Percentiles rank a stretch among this genome's conserved stretches.
Conservation (phyloP, 2,888 invertebrate genomes). For the Oscheius sp. region DNA sequence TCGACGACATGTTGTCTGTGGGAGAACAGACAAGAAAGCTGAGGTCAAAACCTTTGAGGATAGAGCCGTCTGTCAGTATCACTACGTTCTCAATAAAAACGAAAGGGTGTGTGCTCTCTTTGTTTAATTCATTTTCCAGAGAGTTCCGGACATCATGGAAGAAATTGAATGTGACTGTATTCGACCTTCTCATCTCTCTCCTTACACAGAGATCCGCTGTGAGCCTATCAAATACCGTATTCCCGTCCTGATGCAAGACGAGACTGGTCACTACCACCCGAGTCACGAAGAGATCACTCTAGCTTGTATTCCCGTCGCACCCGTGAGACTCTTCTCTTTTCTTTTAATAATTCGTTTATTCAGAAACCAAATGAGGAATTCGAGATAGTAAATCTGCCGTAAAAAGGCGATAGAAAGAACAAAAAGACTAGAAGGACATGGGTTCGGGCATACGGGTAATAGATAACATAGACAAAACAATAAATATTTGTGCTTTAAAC, state of each 20-base stretch:
- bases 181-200: conserved; percentile 41
- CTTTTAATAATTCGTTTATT: too few relatives aligned
- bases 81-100: conserved; percentile 33
- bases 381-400: conserved; percentile 11
- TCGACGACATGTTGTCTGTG: conserved; percentile 40
- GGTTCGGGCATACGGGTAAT: background rate
- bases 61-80: conserved; percentile 37
- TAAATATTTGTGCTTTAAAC: background rate
- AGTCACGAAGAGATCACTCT: conserved; percentile 36
- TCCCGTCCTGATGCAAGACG: conserved; percentile 34
- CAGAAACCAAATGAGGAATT: conserved; percentile 24
- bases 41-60: conserved; percentile 30
- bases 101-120: conserved; percentile 20
- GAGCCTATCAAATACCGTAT: conserved; percentile 39
- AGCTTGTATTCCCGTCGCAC: conserved; percentile 37
- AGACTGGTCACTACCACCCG: conserved; percentile 10
- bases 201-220: conserved; percentile 41
- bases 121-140: conserved; percentile 30
- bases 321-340: conserved; percentile 30
- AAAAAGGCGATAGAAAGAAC: background rate
- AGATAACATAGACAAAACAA: background rate
- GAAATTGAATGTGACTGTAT: conserved; percentile 38
- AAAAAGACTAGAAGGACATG: background rate
- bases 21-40: conserved; percentile 24
- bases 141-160: conserved; percentile 37